Percentiles rank a stretch among this genome's conserved stretches.
phyloP scores from a whole-genome alignment of 2,113 vertebrate species.

The Oreochromis aureus region DNA sequence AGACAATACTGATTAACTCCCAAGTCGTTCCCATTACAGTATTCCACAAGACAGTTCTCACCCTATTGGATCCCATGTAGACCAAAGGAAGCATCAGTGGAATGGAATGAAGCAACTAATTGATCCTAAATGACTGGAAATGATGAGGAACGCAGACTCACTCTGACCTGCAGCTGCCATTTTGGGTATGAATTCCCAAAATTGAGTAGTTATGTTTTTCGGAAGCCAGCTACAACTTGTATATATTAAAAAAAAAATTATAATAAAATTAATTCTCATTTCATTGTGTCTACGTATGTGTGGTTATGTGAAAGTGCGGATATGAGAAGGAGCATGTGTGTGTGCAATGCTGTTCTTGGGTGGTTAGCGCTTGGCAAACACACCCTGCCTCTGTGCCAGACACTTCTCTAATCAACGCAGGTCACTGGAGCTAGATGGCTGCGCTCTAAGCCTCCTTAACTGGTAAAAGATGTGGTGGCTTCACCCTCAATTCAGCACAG shows the following conservation, averaged over 20 bases:
- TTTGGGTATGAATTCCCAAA: slow-evolving; percentile 6
- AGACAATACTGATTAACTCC: background rate
- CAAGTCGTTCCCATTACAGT: background rate
- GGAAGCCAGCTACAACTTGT: background rate
- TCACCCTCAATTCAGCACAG: background rate
- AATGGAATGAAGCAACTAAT: slow-evolving; percentile 40
- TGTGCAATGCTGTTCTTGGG: slow-evolving; percentile 6
- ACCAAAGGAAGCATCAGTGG: background rate
- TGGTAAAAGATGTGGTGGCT: slow-evolving; percentile 54
- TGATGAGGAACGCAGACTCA: background rate
- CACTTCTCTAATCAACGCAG: slow-evolving; percentile 52
- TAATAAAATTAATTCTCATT: background rate
- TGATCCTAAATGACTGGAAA: slow-evolving; percentile 42
- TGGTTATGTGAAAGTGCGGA: background rate
- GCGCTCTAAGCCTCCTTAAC: slow-evolving; percentile 47
- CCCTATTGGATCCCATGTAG: background rate
- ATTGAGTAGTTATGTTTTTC: background rate
- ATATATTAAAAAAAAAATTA: background rate
- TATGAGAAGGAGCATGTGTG: background rate
- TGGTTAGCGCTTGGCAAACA: slow-evolving; percentile 54
- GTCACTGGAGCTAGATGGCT: slow-evolving; percentile 40
- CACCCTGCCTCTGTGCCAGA: slow-evolving; percentile 39
- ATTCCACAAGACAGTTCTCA: background rate
- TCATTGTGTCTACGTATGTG: background rate
- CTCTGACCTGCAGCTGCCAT: background rate